phyloP scores from a whole-genome alignment of 37 sponge, comb jelly and placozoan species.

The Mnemiopsis leidyi region DNA sequence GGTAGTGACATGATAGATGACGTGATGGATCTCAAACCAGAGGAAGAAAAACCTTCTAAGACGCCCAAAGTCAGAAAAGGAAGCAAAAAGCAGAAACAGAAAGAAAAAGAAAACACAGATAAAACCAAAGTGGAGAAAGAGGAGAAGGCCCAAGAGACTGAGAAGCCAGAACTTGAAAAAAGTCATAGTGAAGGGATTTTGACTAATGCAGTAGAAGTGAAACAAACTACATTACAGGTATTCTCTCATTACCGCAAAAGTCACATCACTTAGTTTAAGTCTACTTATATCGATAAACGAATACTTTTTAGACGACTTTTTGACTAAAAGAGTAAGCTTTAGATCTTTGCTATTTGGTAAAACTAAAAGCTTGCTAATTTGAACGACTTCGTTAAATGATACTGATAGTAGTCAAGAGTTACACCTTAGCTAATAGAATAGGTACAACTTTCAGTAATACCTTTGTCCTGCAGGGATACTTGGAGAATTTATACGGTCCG shows the following conservation, averaged over 20 bases:
- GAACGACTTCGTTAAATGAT: too few relatives aligned
- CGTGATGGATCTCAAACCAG: background rate
- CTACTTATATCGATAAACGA: too few relatives aligned
- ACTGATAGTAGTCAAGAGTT: too few relatives aligned
- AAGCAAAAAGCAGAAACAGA: background rate
- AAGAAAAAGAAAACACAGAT: background rate
- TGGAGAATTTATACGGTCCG: slow-evolving; percentile 1
- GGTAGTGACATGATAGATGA: background rate
- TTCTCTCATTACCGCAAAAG: too few relatives aligned
- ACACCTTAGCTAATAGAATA: too few relatives aligned
- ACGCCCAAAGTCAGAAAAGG: background rate
- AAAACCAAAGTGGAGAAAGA: background rate
- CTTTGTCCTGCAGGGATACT: background rate
- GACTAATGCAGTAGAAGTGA: background rate
- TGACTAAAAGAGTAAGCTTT: too few relatives aligned
- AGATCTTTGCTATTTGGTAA: too few relatives aligned
- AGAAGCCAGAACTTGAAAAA: slow-evolving; percentile 11
- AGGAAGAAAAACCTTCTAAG: background rate
- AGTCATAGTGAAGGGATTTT: background rate
- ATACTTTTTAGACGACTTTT: too few relatives aligned
- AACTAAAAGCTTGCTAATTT: too few relatives aligned
- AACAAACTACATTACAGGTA: background rate
- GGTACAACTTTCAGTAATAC: too few relatives aligned
- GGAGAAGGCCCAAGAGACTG: background rate
- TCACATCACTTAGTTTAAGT: too few relatives aligned